Evolutionary conservation across 2,888 invertebrate species (phyloP).

Genomic region (Oscheius sp.): DNA sequence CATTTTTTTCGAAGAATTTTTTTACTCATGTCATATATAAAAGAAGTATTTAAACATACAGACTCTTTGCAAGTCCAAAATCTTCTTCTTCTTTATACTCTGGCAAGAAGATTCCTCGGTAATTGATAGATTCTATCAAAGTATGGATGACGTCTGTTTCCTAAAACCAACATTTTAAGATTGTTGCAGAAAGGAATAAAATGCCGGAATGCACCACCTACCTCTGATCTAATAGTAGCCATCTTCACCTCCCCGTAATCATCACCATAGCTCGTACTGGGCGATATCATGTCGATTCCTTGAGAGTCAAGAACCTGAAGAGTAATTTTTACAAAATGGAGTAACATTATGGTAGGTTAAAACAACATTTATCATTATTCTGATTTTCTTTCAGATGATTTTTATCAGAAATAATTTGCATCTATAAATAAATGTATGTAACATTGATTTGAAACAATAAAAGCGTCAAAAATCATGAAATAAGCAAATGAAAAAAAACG

Average conservation of each 20-base stretch:
- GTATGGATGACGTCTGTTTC: conserved; percentile 47
- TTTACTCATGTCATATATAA: neutral
- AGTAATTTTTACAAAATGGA: neutral
- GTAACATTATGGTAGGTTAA: neutral
- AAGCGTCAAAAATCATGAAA: no score
- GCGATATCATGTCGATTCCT: neutral
- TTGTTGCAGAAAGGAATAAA: neutral
- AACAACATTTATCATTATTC: no score
- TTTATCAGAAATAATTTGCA: neutral
- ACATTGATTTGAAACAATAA: neutral
- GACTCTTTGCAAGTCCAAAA: conserved; percentile 37
- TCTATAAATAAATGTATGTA: neutral
- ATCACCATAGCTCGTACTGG: neutral
- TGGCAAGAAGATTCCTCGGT: conserved; percentile 86
- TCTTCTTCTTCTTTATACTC: conserved; percentile 76
- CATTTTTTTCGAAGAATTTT: neutral
- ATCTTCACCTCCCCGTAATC: neutral
- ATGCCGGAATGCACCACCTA: neutral
- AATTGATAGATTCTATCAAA: conserved; percentile 76
- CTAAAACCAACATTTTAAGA: conserved; percentile 28
- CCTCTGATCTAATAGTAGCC: conserved; percentile 1
- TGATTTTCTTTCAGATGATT: no score
- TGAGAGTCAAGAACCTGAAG: conserved; percentile 1
- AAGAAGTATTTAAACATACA: conserved; percentile 38
- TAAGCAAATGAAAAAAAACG: no score